Percentiles rank a stretch among this genome's conserved stretches.
Evolutionary conservation across 2,888 invertebrate species (phyloP).

Genomic region (Onchidella celtica): DNA sequence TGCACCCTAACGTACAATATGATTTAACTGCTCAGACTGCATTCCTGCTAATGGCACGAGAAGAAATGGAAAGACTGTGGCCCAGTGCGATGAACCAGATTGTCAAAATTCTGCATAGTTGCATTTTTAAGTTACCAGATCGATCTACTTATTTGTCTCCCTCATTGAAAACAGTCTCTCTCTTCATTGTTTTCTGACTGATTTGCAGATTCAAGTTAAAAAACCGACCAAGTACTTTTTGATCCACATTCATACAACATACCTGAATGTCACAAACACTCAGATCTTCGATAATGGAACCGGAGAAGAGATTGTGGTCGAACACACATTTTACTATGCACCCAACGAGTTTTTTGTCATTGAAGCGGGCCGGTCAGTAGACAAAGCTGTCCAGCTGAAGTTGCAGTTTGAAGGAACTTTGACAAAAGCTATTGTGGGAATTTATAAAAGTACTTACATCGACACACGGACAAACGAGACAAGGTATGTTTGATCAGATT

Average conservation of each 20-base stretch:
- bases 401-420: conserved; percentile 86
- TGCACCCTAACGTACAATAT: too few species aligned
- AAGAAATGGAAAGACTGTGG: too few species aligned
- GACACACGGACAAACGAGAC: conserved; percentile 69
- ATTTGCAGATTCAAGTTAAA: conserved; percentile 71
- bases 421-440: conserved; percentile 86
- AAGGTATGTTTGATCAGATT: conserved; percentile 60
- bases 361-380: conserved; percentile 67
- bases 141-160: too few species aligned
- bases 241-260: conserved; percentile 83
- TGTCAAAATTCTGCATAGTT: too few species aligned
- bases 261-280: conserved; percentile 82
- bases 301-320: conserved; percentile 57
- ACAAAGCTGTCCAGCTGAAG: conserved; percentile 78
- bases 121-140: too few species aligned
- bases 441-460: conserved; percentile 86
- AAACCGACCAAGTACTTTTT: conserved; percentile 78
- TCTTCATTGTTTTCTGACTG: too few species aligned
- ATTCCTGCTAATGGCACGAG: too few species aligned
- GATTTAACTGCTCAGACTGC: too few species aligned
- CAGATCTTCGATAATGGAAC: conserved; percentile 62
- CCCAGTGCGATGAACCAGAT: too few species aligned
- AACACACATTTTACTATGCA: conserved; percentile 75
- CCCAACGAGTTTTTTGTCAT: conserved; percentile 81
- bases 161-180: neutral